Base-by-base conservation (phyloP, 2,113 vertebrate genomes). In the Tinamus guttatus region DNA sequence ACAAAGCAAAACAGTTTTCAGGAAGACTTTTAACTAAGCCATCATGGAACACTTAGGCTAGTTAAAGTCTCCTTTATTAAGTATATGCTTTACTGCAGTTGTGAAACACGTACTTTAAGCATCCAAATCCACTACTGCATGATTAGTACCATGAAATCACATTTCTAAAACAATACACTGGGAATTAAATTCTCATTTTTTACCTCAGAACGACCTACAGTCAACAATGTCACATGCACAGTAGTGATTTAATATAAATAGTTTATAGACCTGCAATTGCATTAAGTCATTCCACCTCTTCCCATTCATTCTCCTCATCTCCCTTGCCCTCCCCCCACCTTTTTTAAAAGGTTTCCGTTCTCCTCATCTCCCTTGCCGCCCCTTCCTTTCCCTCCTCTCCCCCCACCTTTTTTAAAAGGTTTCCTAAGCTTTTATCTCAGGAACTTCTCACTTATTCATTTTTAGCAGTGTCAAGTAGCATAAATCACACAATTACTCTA, bases 101-200 rank as follows among this genome's bases (percentile, higher is more conserved):
- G 60, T 94, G 74, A 96, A 93, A 90, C 79, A 80, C 78, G 8
- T 79, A 80, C 41, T 93, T 89, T 60, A 96, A 93, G 43, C 40
- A 87, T 71, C n/a, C 60, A 89, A 59, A 90, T 45, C 51, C 45
- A 87, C 63, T 30, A 76, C 34, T 73, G n/a, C 63, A 85, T 75
- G 81, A 87, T 90, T 92, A 94, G 85, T 74, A 65, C 70, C 73
- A 90, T 15, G 62, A 96, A 97, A 94, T 52, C 28, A 62, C 87
- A 78, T 88, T 97, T 97, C 90, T 38, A 95, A 68, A 62, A 58
- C 51, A 89, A 68, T 52, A 40, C 58, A 91, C 19, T 81, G 80
- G 89, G 68, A 95, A 85, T 79, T 16, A 88, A 21, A 51, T 87
- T 78, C 45, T 34, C 56, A 16, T 41, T 36, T 27, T 45, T 24